Base-by-base conservation (phyloP, 2,888 invertebrate genomes). In the Ceraclea dissimilis region DNA sequence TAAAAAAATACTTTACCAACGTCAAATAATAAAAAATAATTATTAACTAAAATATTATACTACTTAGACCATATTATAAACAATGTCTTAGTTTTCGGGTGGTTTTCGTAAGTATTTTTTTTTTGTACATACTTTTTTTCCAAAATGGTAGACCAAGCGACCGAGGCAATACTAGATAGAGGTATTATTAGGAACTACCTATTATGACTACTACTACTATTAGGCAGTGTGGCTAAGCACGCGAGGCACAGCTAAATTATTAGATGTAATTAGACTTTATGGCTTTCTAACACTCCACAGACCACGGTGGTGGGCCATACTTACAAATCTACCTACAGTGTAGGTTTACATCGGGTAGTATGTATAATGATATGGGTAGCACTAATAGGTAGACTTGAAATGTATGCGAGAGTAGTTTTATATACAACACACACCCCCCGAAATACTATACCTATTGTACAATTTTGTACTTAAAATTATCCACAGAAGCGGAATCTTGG, bases 121-220 rank as follows among this genome's bases (percentile, higher is more conserved):
- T n/a, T n/a, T n/a, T n/a, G n/a, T 26, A 26, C 26, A 26, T n/a
- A 26, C 10, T 26, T 26, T 26, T 26, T 60, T 50, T 49, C 54
- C 58, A 60, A 60, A 58, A 60, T 60, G 58, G 60, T 56, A 51
- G 60, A 51, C 56, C 58, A 56, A n/a, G n/a, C n/a, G n/a, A n/a
- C 47, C 49, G 51, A 46, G 19, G 44, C 20, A 49, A 33, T 49
- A 49, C 18, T 54, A 18, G 18, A 47, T 4, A 6, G 6, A 18
- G 46, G 17, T 46, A 19, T 10, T 4, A 19, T 10, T n/a, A n/a
- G n/a, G n/a, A n/a, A n/a, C n/a, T n/a, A n/a, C n/a, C n/a, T n/a
- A 2, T 46, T 46, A 20, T 20, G 18, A 6, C 44, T n/a, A n/a
- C n/a, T n/a, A n/a, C n/a, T n/a, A n/a, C n/a, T 43, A 43, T 43